phyloP scores from a whole-genome alignment of 2,797 vertebrate species.

The Ctenochaetus hawaiiensis region DNA sequence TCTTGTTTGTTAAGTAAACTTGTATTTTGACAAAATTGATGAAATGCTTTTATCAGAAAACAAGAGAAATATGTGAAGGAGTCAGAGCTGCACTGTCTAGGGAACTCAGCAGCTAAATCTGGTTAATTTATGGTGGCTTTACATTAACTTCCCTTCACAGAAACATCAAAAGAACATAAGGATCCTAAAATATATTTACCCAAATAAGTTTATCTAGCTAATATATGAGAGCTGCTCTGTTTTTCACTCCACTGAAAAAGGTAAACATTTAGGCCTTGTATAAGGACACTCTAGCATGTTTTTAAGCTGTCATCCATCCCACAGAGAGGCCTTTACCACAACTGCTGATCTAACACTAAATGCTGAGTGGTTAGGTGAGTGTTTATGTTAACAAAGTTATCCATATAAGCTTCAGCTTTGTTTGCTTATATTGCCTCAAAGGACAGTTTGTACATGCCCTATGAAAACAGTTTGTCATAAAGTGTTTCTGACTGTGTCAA shows the following conservation, averaged over 20 bases:
- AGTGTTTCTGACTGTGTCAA: background rate
- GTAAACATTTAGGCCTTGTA: background rate
- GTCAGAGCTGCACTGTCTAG: background rate
- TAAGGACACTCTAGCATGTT: conserved; percentile 14
- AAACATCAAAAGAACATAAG: background rate
- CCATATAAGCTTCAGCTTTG: conserved; percentile 2
- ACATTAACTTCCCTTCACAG: background rate
- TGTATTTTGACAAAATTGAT: background rate
- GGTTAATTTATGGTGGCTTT: background rate
- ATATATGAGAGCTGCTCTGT: background rate
- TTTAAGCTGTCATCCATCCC: background rate
- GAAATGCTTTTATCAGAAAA: background rate
- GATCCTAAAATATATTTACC: background rate
- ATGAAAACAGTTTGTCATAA: conserved; percentile 14
- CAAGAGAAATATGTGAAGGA: background rate
- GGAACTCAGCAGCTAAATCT: background rate
- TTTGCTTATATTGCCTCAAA: conserved; percentile 3
- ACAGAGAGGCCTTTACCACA: background rate
- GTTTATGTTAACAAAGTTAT: conserved; percentile 23
- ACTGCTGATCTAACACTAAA: background rate
- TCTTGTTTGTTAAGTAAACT: background rate
- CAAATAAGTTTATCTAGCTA: no score
- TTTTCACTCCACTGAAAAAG: background rate
- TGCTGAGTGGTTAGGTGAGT: conserved; percentile 4
- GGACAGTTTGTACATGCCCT: background rate